phyloP scores from a whole-genome alignment of 2,113 vertebrate genomes.

The Ranitomeya variabilis region DNA sequence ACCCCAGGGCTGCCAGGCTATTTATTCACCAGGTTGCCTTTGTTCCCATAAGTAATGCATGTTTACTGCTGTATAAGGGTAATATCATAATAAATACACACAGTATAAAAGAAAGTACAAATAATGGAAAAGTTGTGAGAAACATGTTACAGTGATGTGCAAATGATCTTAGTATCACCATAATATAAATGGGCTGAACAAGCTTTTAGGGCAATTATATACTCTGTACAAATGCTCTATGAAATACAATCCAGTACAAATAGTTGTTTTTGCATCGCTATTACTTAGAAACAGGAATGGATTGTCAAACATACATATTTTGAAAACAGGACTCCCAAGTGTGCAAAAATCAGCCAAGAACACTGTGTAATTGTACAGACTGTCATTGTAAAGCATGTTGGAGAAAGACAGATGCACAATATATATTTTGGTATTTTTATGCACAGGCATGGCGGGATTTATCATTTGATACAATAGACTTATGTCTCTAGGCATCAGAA shows the following conservation, averaged over 20 bases:
- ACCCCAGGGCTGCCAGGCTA: too few relatives aligned
- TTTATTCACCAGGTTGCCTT: too few relatives aligned
- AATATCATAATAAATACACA: background rate
- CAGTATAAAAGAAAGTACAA: background rate
- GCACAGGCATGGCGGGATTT: background rate
- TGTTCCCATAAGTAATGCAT: too few relatives aligned
- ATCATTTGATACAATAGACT: background rate
- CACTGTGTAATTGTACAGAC: conserved; percentile 7
- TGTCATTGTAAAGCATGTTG: conserved; percentile 1
- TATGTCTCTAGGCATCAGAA: background rate
- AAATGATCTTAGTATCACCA: conserved; percentile 26
- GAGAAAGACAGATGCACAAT: background rate
- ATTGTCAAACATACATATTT: conserved; percentile 47
- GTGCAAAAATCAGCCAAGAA: conserved; percentile 41
- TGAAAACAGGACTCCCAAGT: conserved; percentile 46
- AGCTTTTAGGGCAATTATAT: conserved; percentile 38
- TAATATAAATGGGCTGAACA: conserved; percentile 34
- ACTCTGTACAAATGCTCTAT: conserved; percentile 12
- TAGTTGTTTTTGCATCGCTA: conserved; percentile 31
- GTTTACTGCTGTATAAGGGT: background rate
- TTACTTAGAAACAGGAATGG: conserved; percentile 14
- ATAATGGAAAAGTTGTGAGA: background rate
- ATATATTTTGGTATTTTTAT: background rate
- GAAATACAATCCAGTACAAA: conserved; percentile 34
- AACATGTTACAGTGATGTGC: conserved; percentile 16